A percentile compares a stretch with the other conserved stretches of the same genome.
phyloP scores from a whole-genome alignment of 2,113 vertebrate genomes.

The Donacobius atricapilla region DNA sequence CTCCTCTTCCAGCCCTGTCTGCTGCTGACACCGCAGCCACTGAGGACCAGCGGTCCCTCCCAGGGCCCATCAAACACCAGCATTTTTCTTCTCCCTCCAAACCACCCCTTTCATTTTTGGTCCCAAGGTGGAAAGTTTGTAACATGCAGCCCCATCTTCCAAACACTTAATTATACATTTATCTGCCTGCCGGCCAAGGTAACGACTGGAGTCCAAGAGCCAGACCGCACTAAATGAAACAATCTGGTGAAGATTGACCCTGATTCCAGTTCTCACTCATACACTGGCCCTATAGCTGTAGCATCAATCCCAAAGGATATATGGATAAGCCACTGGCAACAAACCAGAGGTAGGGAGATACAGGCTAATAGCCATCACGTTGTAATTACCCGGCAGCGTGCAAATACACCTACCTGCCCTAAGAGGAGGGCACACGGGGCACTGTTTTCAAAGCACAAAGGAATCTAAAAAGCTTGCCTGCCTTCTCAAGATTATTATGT shows the following conservation, averaged over 20 bases:
- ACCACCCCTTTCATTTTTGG: not conserved
- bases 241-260: not conserved
- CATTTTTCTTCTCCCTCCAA: not conserved
- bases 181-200: not conserved
- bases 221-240: not conserved
- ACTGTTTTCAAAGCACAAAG: not conserved
- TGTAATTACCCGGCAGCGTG: not conserved
- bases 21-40: not conserved
- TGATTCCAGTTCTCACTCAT: not conserved
- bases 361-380: fast-evolving
- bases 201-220: not conserved
- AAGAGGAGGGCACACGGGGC: not conserved
- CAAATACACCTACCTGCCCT: not conserved
- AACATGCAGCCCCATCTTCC: not conserved
- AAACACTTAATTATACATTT: not conserved
- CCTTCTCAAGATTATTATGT: not conserved
- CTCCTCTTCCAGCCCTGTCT: not conserved
- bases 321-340: not conserved
- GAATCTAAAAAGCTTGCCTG: not conserved
- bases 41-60: not conserved
- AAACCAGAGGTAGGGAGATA: not conserved
- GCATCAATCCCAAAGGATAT: not conserved
- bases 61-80: not conserved
- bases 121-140: not conserved
- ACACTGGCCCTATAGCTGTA: fast-evolving